phyloP scores from a whole-genome alignment of 2,888 invertebrate genomes.

The Caenorhabditis sinica region DNA sequence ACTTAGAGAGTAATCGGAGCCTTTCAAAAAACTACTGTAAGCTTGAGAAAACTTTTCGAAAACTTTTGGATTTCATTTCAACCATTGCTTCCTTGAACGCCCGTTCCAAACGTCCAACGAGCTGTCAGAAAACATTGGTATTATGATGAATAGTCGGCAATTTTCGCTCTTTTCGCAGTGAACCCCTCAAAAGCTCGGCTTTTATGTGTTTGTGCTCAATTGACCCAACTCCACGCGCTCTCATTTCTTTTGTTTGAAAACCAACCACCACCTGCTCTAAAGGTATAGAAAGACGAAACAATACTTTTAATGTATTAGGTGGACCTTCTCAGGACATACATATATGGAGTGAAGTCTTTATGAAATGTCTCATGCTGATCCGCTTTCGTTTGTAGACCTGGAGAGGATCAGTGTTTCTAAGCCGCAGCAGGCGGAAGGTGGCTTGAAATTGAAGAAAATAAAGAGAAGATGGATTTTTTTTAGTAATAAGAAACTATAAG shows the following conservation, averaged over 20 bases:
- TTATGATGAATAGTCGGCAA: slow-evolving; percentile 44
- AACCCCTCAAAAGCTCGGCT: slow-evolving; percentile 23
- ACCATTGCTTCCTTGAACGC: not conserved
- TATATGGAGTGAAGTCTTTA: not conserved
- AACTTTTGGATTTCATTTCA: not conserved
- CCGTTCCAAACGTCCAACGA: not conserved
- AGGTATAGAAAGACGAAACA: slow-evolving; percentile 49
- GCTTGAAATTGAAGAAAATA: not conserved
- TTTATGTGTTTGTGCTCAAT: slow-evolving; percentile 62
- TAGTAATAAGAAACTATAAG: too few relatives aligned
- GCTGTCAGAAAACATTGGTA: slow-evolving; percentile 33
- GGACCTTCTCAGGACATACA: not conserved
- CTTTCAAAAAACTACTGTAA: not conserved
- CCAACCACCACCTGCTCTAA: slow-evolving; percentile 43
- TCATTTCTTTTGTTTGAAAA: slow-evolving; percentile 56
- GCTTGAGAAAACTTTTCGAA: not conserved
- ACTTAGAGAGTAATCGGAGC: not conserved
- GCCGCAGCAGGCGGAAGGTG: not conserved
- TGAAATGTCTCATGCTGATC: slow-evolving; percentile 27
- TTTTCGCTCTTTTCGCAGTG: slow-evolving; percentile 5
- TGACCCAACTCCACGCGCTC: slow-evolving; percentile 32
- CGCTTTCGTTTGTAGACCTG: slow-evolving; percentile 12
- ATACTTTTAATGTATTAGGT: slow-evolving; percentile 43
- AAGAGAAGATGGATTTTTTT: not conserved
- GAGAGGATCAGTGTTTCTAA: slow-evolving; percentile 6